Conservation (phyloP, 1,140 invertebrate genomes). For the Tenebrio molitor region DNA sequence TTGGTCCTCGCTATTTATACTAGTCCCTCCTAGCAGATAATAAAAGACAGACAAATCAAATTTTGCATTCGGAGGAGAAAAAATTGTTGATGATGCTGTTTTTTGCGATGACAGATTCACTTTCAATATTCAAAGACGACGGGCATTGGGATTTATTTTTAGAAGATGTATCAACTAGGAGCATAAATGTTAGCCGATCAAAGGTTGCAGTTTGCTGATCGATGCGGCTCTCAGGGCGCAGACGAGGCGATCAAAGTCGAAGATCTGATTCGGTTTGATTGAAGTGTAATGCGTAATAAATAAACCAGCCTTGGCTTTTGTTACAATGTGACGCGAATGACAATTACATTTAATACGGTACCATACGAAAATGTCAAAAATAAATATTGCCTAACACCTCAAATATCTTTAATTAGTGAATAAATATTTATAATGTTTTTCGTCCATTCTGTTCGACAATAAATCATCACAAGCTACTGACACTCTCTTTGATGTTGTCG, state of each 20-base stretch:
- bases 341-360: slow-evolving; percentile 10
- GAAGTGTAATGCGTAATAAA: not conserved
- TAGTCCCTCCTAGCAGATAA: not conserved
- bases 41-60: not conserved
- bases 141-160: slow-evolving; percentile 14
- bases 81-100: slow-evolving; percentile 7
- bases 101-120: slow-evolving; percentile 2
- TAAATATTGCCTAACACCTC: slow-evolving; percentile 5
- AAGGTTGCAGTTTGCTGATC: not conserved
- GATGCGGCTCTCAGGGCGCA: too few relatives aligned
- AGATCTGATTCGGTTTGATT: too few relatives aligned
- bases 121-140: slow-evolving; percentile 8
- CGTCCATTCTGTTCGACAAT: not conserved
- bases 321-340: slow-evolving; percentile 5
- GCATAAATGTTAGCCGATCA: slow-evolving; percentile 3
- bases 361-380: slow-evolving; percentile 6
- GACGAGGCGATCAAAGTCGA: too few relatives aligned
- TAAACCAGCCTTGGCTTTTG: not conserved
- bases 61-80: not conserved
- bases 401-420: slow-evolving; percentile 19
- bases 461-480: too few relatives aligned
- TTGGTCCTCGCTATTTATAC: slow-evolving; percentile 15
- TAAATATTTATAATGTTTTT: slow-evolving; percentile 1
- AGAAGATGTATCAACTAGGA: not conserved
- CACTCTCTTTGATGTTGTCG: too few relatives aligned